Evolutionary conservation across 2,113 vertebrate species (phyloP).

Genomic region (Amia ocellicauda): DNA sequence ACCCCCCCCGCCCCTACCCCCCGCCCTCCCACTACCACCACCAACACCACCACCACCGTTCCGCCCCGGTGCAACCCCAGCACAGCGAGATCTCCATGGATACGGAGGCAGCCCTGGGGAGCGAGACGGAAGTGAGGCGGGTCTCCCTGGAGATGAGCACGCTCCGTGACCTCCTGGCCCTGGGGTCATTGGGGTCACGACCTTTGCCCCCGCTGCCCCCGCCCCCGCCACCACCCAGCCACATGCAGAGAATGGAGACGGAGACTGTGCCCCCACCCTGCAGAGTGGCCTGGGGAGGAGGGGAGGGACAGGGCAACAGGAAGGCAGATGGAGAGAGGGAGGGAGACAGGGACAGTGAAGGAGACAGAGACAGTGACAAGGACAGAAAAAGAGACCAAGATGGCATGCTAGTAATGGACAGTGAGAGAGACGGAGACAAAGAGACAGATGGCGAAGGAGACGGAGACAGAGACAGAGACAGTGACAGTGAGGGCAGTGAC

Average conservation of each 20-base stretch:
- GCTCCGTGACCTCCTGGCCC: slow-evolving; percentile 66
- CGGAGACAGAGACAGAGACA: too few species aligned
- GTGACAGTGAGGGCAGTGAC: background rate
- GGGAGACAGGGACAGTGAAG: too few species aligned
- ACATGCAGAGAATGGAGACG: too few species aligned
- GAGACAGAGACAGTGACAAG: too few species aligned
- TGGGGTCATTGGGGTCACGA: too few species aligned
- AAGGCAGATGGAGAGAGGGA: background rate
- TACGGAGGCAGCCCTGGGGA: slow-evolving; percentile 57
- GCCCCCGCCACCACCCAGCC: slow-evolving; percentile 5
- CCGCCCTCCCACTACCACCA: slow-evolving; percentile 33
- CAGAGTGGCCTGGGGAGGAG: background rate
- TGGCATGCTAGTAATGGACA: too few species aligned
- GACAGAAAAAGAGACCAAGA: too few species aligned
- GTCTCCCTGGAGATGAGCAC: slow-evolving; percentile 73
- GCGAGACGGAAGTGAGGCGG: slow-evolving; percentile 63
- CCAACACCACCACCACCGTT: slow-evolving; percentile 51
- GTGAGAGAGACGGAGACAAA: background rate
- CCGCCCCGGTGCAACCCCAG: slow-evolving; percentile 38
- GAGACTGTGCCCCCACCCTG: too few species aligned
- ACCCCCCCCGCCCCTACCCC: slow-evolving; percentile 25
- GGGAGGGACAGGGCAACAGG: background rate
- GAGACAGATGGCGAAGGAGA: too few species aligned
- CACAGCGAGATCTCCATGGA: slow-evolving; percentile 63
- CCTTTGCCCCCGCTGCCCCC: too few species aligned